Evolutionary conservation across 2,888 invertebrate species (phyloP), one percentile per base, ranked within the genome.

Genomic region (Platynereis dumerilii): DNA sequence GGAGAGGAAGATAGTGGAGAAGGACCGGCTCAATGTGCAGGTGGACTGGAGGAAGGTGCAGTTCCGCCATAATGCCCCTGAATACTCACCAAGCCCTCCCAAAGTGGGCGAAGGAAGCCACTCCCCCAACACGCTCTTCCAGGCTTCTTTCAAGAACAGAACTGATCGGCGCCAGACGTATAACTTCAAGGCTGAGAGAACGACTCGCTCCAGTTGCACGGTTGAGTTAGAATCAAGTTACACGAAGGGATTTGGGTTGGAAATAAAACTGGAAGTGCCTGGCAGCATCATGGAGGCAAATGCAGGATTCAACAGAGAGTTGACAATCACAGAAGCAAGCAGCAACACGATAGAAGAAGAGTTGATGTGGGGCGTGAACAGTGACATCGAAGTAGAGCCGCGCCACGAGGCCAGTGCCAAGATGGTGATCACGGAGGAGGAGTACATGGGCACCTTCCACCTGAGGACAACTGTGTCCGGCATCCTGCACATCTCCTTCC

Each of bases 301-400:
- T 5, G 83, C 83, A 2, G 85, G 85, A 15, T 85, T 85, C 72
- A 78, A 79, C 15, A 72, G 79, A 1, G 84, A 84, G 69, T 76
- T 84, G 12, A 76, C 74, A 56, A 75, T 85, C 66, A 79, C 80
- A 54, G 80, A 80, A 26, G 77, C 78, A n/a, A 81, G 81, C 48
- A 80, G 80, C 61, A 73, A 77, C 64, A 76, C 79, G 1, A 71
- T 77, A 22, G 83, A 83, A 58, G 83, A 85, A 69, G 76, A 79
- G 48, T 76, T 86, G 63, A 79, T 80, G 2, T 86, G 86, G 86
- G 80, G 82, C 7, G 85, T 86, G 2, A 84, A 86, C 74, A 84
- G 79, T 69, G 82, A 79, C 65, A 82, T 86, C 34, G 74, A 78
- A 63, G 85, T 86, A 1, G 83, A 82, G 15, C 57, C 24, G 12